Evolutionary conservation across 2,797 vertebrate genomes (phyloP).

Genomic region (Propithecus perrieri): DNA sequence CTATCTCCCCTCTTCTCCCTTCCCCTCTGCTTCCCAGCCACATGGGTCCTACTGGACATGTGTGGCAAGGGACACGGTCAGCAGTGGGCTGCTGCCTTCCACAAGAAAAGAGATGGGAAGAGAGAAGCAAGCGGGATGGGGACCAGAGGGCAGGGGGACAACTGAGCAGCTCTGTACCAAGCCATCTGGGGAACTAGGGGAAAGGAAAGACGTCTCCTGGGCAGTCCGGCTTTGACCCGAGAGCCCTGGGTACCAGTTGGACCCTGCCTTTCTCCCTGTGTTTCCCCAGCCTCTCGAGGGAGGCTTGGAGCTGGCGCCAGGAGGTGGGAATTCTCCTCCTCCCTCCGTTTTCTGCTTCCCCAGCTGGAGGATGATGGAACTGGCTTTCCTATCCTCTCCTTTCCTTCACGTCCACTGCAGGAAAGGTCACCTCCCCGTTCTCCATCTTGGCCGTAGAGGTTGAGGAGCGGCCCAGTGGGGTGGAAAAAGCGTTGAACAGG

Average conservation of each 20-base stretch:
- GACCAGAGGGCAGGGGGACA: neutral
- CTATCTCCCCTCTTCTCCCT: neutral
- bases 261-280: neutral
- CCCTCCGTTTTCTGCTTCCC: neutral
- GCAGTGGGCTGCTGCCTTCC: neutral
- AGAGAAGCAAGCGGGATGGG: neutral
- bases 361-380: neutral
- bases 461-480: fast-evolving
- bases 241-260: neutral
- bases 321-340: neutral
- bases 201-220: neutral
- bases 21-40: neutral
- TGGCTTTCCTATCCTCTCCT: neutral
- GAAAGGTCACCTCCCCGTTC: neutral
- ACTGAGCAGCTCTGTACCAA: neutral
- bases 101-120: neutral
- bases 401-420: neutral
- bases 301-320: neutral
- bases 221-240: neutral
- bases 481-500: neutral
- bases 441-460: neutral
- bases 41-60: neutral
- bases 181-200: neutral
- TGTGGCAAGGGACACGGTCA: neutral
- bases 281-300: neutral